Evolutionary conservation across 2,797 vertebrate genomes (phyloP), one percentile per base, ranked within the genome.

Genomic region (Acanthis flammea): DNA sequence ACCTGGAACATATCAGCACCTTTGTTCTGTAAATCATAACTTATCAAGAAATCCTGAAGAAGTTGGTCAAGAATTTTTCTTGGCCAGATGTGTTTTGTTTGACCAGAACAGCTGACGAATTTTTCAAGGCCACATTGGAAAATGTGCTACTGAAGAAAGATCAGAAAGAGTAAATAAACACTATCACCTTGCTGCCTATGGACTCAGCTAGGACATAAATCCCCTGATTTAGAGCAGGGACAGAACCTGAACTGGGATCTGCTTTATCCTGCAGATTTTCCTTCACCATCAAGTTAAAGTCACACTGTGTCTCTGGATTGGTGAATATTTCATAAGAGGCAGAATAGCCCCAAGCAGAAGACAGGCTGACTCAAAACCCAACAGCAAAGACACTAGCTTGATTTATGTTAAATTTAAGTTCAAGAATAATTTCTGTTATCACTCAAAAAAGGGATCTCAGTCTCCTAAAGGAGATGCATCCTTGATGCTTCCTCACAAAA

Each of bases 321-420:
- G 73, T 95, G 88, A 96, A 95, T 96, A 95, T 96, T 96, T 96
- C 76, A 95, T 88, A 93, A 77, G 72, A 80, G 90, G 76, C 16
- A 95, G 58, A 96, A 95, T 68, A 90, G 91, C 91, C 92, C 75
- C 79, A 91, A 95, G 95, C 90, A 95, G 90, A 92, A 95, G 68
- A 80, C 79, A 92, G 68, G 78, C 82, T 47, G 61, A 83, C 82
- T 94, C 61, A 80, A 94, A 90, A 55, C 66, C 82, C 70, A 90
- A 67, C 2, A 90, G 54, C 31, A 77, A 88, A 94, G 88, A 71
- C 76, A 55, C 23, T 62, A 62, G 25, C 24, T 75, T 90, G 72
- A 91, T 88, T 90, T 83, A 68, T 66, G 62, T 83, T 89, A 91
- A 88, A 88, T 72, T 44, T 50, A n/a, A 23, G 82, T 72, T 94